phyloP scores from a whole-genome alignment of 1,140 invertebrate genomes.

The Bombyx mandarina region DNA sequence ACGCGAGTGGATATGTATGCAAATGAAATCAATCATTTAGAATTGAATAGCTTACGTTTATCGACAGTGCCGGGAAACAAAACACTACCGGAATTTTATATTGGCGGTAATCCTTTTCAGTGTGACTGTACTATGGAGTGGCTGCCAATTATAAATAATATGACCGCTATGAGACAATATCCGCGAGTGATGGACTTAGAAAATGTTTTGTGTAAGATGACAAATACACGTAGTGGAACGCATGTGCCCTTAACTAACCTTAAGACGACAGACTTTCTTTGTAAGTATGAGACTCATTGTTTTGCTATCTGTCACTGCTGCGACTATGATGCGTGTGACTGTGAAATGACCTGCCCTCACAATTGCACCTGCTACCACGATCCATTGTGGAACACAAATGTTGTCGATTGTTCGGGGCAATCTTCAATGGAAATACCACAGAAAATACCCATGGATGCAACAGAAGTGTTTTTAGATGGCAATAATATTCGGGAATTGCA shows the following conservation, averaged over 20 bases:
- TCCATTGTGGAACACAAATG: conserved; percentile 92
- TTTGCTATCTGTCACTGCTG: conserved; percentile 94
- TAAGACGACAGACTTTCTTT: conserved; percentile 87
- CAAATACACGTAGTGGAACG: conserved; percentile 79
- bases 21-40: conserved; percentile 86
- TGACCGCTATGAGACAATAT: conserved; percentile 84
- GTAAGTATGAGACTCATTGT: conserved; percentile 92
- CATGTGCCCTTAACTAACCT: conserved; percentile 77
- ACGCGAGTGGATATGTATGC: conserved; percentile 91
- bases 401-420: conserved; percentile 90
- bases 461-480: conserved; percentile 91
- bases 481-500: conserved; percentile 88
- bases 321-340: conserved; percentile 95
- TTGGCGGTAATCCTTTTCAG: conserved; percentile 91
- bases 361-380: conserved; percentile 95
- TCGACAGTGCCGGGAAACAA: conserved; percentile 78
- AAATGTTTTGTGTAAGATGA: conserved; percentile 87
- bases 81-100: conserved; percentile 86
- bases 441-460: conserved; percentile 93
- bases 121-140: conserved; percentile 95
- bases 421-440: conserved; percentile 83
- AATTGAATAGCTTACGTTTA: conserved; percentile 83
- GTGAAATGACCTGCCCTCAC: conserved; percentile 93
- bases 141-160: conserved; percentile 89
- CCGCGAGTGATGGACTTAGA: conserved; percentile 89